Evolutionary conservation across 2,113 vertebrate species (phyloP), one percentile per base, ranked within the genome.

Genomic region (Varanus komodoensis): DNA sequence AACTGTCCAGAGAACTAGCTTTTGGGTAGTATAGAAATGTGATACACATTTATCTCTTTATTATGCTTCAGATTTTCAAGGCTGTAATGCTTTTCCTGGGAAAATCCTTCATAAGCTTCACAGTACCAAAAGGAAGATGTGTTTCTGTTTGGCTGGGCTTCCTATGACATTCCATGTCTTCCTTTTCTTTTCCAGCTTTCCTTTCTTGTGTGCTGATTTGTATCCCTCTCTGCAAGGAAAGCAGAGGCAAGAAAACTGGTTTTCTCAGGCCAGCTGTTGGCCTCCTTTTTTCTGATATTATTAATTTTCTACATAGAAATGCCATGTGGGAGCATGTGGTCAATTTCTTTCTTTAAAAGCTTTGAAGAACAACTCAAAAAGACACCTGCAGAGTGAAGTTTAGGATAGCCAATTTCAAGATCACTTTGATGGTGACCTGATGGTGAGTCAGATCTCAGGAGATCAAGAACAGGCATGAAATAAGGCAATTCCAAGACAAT

Each of bases 361-460:
- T 80, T 80, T 82, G 64, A 19, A 87, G 89, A 92, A 83, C 83
- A 67, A 64, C 61, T 75, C 82, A 87, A 34, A 88, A 90, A 27
- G 27, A 83, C 89, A 87, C 84, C 88, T 87, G 68, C 92, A 93
- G 89, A 89, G 89, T 89, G 89, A 89, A 95, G 91, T 89, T 84
- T 87, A 78, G 83, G 34, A 34, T 67, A n/a, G n/a, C 27, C 71
- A 71, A 89, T 83, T 78, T 89, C 79, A 69, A 94, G 89, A 92
- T 83, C 88, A 88, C 71, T 90, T 94, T 91, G 94, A 83, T 93
- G 92, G 89, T 52, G 77, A 92, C 81, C 32, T 75, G 89, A 92
- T 94, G 89, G 92, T 91, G 89, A 92, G 82, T 94, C 88, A 88
- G 48, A 44, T 93, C 88, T 87, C 77, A 27, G 11, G 86, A 90